Evolutionary conservation across 2,113 vertebrate genomes (phyloP), one percentile per base, ranked within the genome.

Genomic region (Podocnemis expansa): DNA sequence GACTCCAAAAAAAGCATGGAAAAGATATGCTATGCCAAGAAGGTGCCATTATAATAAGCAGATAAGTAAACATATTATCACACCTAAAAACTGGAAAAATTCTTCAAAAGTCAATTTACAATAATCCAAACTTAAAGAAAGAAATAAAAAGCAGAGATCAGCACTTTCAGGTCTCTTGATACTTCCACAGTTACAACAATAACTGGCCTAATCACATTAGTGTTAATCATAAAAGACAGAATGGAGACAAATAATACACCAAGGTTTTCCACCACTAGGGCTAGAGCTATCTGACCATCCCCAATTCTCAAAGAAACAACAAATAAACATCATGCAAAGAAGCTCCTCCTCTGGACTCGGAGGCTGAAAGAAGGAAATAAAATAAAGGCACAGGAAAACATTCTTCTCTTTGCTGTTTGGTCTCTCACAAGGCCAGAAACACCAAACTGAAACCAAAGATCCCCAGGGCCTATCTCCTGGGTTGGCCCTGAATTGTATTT

Each of bases 151-250:
- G 55, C 82, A 88, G 27, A 80, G 49, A 94, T 78, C 81, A 91
- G 45, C 31, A 78, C 86, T 93, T 27, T 82, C 83, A 87, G 84
- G 89, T 60, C 75, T 63, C 49, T 67, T 89, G 86, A 21, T 19
- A 31, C 51, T 45, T 91, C 89, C 55, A 54, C 94, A 55, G 45
- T 82, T 80, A 67, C 34, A 63, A 88, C 17, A 92, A 82, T 0
- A 84, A 41, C 75, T 89, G 85, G 63, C 78, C 49, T 78, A 58
- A 96, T 58, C 54, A 56, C 89, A 94, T 91, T 91, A 92, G 83
- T 9, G 17, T 86, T 87, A 94, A 67, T 92, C 89, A 41, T 49
- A 89, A 82, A 58, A 34, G 58, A 49, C 2, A 0, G 21, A 89
- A 55, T 92, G 43, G 49, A 95, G 83, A 95, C 54, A 95, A 88